Evolutionary conservation across 2,113 vertebrate species (phyloP).

Genomic region (Seriola dumerili): DNA sequence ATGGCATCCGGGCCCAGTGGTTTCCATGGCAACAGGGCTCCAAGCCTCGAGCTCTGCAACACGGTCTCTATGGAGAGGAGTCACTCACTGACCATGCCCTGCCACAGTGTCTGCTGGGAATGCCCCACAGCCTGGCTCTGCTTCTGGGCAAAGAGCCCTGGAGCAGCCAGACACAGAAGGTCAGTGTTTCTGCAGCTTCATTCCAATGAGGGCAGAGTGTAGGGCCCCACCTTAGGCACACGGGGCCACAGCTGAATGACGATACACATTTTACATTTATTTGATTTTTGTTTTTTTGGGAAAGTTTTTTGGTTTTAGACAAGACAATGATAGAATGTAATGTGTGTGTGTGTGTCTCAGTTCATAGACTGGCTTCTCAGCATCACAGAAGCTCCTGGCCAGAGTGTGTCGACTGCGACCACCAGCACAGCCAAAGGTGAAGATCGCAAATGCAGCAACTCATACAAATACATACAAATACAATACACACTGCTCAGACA

Average conservation of each 20-base stretch:
- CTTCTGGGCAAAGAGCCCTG: constrained; percentile 93
- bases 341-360: constrained; percentile 80
- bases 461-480: background rate
- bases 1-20: constrained; percentile 90
- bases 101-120: constrained; percentile 82
- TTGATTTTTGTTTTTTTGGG: background rate
- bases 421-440: constrained; percentile 89
- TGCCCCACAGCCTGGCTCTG: constrained; percentile 87
- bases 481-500: background rate
- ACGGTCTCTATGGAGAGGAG: constrained; percentile 79
- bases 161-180: constrained; percentile 92
- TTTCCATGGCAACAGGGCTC: constrained; percentile 81
- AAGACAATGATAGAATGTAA: background rate
- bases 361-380: constrained; percentile 95
- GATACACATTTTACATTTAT: background rate
- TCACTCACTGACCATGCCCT: constrained; percentile 73
- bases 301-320: background rate
- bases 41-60: constrained; percentile 39
- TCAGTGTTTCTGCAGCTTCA: constrained; percentile 37
- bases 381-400: constrained; percentile 87
- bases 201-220: background rate
- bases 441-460: background rate
- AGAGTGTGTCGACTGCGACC: constrained; percentile 83
- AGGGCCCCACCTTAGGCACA: background rate
- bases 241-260: background rate